These are phyloP conservation scores for Lampris megalopsis DNA, from an alignment of 2,113 vertebrate species.

Conservation along the genomic window DNA sequence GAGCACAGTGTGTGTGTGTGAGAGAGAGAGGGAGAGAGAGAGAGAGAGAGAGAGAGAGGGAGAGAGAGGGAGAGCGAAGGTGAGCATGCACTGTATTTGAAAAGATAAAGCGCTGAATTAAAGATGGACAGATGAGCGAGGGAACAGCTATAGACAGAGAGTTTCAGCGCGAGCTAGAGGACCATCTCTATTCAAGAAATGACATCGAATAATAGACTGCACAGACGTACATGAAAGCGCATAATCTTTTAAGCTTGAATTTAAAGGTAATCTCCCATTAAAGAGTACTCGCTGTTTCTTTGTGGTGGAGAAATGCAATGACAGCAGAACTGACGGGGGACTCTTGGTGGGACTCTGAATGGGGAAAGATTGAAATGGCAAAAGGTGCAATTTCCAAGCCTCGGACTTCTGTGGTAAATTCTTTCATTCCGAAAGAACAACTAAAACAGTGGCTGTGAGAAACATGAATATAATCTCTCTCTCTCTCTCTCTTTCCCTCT, in stretches of 20 bases:
- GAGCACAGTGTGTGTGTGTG: slow-evolving; percentile 35
- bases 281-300: slow-evolving; percentile 76
- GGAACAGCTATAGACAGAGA: background rate
- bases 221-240: slow-evolving; percentile 72
- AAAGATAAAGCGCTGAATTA: slow-evolving; percentile 64
- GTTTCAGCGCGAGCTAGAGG: slow-evolving; percentile 37
- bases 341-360: slow-evolving; percentile 75
- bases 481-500: too few relatives aligned
- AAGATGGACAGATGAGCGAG: slow-evolving; percentile 45
- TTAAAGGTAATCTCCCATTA: slow-evolving; percentile 82
- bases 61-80: background rate
- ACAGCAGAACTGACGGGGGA: slow-evolving; percentile 76
- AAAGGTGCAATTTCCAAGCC: slow-evolving; percentile 68
- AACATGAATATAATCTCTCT: slow-evolving; percentile 62
- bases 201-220: slow-evolving; percentile 73
- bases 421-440: slow-evolving; percentile 55
- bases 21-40: too few relatives aligned
- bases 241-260: slow-evolving; percentile 80
- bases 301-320: slow-evolving; percentile 77
- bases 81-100: slow-evolving; percentile 51
- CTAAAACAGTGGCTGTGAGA: slow-evolving; percentile 71
- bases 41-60: too few relatives aligned
- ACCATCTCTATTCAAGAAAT: slow-evolving; percentile 57
- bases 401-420: slow-evolving; percentile 55
- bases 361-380: slow-evolving; percentile 65